phyloP scores from a whole-genome alignment of 2,797 vertebrate genomes.

The Sciurus vulgaris region DNA sequence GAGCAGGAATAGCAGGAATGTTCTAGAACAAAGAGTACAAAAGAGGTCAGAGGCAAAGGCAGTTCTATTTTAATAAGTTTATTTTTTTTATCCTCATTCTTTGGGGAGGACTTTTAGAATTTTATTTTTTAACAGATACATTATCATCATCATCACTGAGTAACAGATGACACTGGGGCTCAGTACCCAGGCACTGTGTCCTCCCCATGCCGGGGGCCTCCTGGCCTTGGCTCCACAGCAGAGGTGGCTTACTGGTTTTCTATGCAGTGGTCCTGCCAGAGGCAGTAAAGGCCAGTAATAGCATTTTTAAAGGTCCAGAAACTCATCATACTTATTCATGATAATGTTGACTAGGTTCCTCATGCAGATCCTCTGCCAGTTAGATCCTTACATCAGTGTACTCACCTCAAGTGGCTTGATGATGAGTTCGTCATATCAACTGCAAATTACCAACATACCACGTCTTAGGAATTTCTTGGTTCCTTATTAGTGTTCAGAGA shows the following conservation, averaged over 20 bases:
- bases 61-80: background rate
- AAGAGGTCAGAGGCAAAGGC: background rate
- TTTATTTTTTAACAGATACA: background rate
- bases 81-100: conserved; percentile 36
- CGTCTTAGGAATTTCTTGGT: background rate
- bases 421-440: background rate
- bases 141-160: background rate
- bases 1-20: background rate
- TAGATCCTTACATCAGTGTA: background rate
- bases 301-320: conserved; percentile 15
- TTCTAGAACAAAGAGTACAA: background rate
- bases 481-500: background rate
- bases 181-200: background rate
- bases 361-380: background rate
- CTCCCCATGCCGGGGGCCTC: background rate
- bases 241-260: background rate
- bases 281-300: background rate
- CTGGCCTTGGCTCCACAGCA: background rate
- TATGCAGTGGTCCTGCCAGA: background rate
- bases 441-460: conserved; percentile 23
- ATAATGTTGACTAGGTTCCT: background rate
- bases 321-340: background rate
- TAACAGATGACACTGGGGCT: background rate
- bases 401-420: background rate
- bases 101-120: background rate